A percentile compares a stretch with the other conserved stretches of the same genome.
phyloP scores from a whole-genome alignment of 2,797 vertebrate species.

The Labroides dimidiatus region DNA sequence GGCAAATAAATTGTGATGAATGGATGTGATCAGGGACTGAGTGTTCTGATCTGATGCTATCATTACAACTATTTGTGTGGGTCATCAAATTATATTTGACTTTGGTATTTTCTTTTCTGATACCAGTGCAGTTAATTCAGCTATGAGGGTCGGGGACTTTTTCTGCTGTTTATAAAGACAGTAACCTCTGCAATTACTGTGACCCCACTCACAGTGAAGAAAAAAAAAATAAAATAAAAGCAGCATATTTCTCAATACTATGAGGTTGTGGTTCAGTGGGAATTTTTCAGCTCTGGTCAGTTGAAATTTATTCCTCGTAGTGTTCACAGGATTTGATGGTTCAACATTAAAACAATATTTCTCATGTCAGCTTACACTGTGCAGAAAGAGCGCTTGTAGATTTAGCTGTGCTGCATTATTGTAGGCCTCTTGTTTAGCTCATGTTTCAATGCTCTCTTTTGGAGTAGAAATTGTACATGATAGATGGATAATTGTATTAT shows the following conservation, averaged over 20 bases:
- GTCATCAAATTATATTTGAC: conserved; percentile 52
- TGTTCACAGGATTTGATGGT: conserved; percentile 26
- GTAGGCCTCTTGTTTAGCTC: background rate
- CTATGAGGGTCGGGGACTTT: conserved; percentile 42
- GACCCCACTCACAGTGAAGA: conserved; percentile 49
- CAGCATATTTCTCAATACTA: conserved; percentile 58
- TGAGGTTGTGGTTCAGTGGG: conserved; percentile 54
- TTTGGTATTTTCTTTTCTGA: conserved; percentile 47
- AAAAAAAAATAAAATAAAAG: conserved; percentile 15
- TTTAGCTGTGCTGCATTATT: conserved; percentile 7
- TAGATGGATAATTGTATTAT: too few species aligned
- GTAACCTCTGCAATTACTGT: conserved; percentile 63
- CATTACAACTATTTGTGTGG: conserved; percentile 51
- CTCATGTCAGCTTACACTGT: conserved; percentile 28
- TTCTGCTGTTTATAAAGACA: conserved; percentile 52
- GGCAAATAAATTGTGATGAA: conserved; percentile 46
- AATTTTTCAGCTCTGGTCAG: conserved; percentile 37
- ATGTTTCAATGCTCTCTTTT: background rate
- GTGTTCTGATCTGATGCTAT: conserved; percentile 42
- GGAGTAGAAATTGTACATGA: background rate
- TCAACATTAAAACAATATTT: conserved; percentile 35
- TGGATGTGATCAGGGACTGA: conserved; percentile 52
- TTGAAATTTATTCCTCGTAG: conserved; percentile 22
- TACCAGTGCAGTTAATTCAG: conserved; percentile 23
- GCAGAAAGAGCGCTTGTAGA: conserved; percentile 18